Conservation (phyloP, 2,113 vertebrate genomes). For the Progne subis region DNA sequence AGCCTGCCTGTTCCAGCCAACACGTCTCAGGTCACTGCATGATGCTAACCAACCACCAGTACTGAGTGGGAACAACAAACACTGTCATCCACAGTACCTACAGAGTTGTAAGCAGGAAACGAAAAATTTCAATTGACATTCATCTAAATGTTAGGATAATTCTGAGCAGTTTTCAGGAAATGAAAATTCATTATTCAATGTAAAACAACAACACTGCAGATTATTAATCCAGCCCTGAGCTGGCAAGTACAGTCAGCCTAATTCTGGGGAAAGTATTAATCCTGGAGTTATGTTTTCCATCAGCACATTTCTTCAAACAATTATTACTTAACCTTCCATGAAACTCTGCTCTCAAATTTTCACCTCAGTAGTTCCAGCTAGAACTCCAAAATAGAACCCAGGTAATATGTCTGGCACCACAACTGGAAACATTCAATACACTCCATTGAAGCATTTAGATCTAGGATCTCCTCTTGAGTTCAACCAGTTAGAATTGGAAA, state of each 20-base stretch:
- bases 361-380: background rate
- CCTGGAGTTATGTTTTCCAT: background rate
- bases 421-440: background rate
- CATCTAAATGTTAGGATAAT: background rate
- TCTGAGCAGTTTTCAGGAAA: background rate
- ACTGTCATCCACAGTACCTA: background rate
- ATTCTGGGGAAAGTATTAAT: background rate
- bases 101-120: background rate
- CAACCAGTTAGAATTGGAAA: background rate
- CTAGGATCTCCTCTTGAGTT: background rate
- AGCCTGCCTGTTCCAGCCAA: background rate
- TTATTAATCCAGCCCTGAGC: background rate
- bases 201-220: background rate
- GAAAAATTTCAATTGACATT: background rate
- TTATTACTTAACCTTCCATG: background rate
- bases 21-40: background rate
- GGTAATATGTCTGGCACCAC: background rate
- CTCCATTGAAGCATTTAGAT: background rate
- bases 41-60: background rate
- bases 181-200: background rate
- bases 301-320: background rate
- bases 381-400: background rate
- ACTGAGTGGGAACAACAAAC: background rate
- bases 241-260: background rate
- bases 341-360: background rate